Conservation (phyloP, 1,140 invertebrate species). For the Brachionus koreanus region DNA sequence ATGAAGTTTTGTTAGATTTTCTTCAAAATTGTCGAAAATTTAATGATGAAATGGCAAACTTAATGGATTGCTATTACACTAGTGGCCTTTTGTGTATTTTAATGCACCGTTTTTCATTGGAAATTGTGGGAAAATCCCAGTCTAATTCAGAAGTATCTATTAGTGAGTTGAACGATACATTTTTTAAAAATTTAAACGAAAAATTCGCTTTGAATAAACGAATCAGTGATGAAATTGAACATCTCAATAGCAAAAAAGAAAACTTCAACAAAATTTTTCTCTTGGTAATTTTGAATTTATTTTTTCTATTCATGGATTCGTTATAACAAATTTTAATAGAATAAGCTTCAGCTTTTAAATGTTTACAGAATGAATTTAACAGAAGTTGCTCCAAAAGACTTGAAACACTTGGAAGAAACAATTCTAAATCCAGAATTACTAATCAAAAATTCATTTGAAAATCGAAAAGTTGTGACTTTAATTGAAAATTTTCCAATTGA, state of each 20-base stretch:
- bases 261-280: neutral
- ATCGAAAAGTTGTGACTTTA: neutral
- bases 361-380: neutral
- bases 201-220: neutral
- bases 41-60: neutral
- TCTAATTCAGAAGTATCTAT: neutral
- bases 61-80: neutral
- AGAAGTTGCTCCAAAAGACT: neutral
- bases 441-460: neutral
- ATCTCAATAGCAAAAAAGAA: neutral
- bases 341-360: slow-evolving; percentile 6
- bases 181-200: neutral
- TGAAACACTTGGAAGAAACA: neutral
- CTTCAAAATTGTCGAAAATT: neutral
- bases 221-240: neutral
- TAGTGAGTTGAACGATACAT: neutral
- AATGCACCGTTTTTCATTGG: neutral
- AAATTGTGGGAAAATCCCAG: neutral
- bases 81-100: neutral
- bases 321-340: neutral
- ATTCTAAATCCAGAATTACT: neutral
- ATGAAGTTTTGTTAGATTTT: neutral
- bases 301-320: neutral
- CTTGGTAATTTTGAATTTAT: neutral
- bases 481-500: neutral